These are phyloP conservation scores for Helobdella robusta DNA, from an alignment of 2,888 invertebrate species.

Conservation along the genomic window DNA sequence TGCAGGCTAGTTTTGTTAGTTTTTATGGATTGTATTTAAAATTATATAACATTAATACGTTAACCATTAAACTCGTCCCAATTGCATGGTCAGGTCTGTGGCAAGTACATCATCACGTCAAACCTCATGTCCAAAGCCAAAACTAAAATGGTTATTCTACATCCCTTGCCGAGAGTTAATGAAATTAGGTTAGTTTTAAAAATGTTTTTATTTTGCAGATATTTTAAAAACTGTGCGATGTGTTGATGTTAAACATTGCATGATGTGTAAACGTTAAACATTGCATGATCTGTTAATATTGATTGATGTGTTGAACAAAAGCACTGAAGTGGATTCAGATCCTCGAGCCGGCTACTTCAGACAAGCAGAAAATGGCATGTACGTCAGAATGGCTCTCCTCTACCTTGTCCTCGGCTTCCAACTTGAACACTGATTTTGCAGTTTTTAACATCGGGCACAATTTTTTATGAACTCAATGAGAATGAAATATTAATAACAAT, in stretches of 20 bases:
- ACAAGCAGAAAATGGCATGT: conserved; percentile 95
- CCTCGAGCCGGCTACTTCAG: conserved; percentile 95
- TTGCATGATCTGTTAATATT: not conserved
- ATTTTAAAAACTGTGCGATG: not conserved
- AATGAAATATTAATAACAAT: no score
- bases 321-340: conserved; percentile 85
- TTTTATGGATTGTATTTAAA: no score
- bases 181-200: conserved; percentile 62
- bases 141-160: conserved; percentile 88
- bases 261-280: not conserved
- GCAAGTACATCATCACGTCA: conserved; percentile 75
- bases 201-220: not conserved
- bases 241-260: not conserved
- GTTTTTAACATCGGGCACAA: no score
- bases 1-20: no score
- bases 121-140: conserved; percentile 89
- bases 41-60: no score
- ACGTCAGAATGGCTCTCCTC: conserved; percentile 91
- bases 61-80: no score
- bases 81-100: conserved; percentile 73
- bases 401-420: conserved; percentile 55
- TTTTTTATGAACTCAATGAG: no score
- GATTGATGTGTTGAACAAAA: conserved; percentile 42
- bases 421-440: no score
- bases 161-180: conserved; percentile 84